Base-by-base conservation (phyloP, 1,140 invertebrate genomes). In the Orius laevigatus region DNA sequence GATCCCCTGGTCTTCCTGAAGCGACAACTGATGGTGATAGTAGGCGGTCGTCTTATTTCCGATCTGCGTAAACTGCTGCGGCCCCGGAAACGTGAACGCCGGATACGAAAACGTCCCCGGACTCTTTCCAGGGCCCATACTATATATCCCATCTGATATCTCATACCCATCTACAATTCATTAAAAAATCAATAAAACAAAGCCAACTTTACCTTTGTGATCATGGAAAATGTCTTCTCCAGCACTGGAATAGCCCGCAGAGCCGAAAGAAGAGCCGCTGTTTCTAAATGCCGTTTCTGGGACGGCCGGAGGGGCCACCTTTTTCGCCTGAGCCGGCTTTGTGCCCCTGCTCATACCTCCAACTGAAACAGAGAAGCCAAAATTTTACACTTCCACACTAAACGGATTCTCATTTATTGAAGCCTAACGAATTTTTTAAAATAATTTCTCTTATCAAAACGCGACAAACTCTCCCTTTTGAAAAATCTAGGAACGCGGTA, bases 261-360 rank as follows among this genome's bases (percentile, higher is more conserved):
- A 64, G 31, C 63, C 62, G 52, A 64, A 66, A 43, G 59, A 61
- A 42, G 59, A 59, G 39, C 65, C 60, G 25, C 60, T 63, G 54
- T 64, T 62, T 39, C 66, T 53, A 53, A 58, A 65, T 2, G 57
- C 57, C 35, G 52, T 75, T 55, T 82, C 81, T 1, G 81, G 83
- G 25, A 85, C 81, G 5, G 80, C 78, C 3, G 83, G 81, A 44
- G 83, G 83, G 35, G 81, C 76, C 59, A 86, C 82, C 67, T 84
- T 82, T 67, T 84, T 85, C 50, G 75, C 78, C 59, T 78, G 79
- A 59, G 77, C 73, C 60, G 74, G 72, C 72, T 76, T 81, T 59
- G 73, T 75, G 55, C 73, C 76, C 69, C 81, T 77, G 62, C 76
- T 82, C 78, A 84, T 81, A 56, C 81, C 81, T 67, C 78, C 78